Conservation (phyloP, 2,113 vertebrate genomes). For the Gnathonemus longibarbis region DNA sequence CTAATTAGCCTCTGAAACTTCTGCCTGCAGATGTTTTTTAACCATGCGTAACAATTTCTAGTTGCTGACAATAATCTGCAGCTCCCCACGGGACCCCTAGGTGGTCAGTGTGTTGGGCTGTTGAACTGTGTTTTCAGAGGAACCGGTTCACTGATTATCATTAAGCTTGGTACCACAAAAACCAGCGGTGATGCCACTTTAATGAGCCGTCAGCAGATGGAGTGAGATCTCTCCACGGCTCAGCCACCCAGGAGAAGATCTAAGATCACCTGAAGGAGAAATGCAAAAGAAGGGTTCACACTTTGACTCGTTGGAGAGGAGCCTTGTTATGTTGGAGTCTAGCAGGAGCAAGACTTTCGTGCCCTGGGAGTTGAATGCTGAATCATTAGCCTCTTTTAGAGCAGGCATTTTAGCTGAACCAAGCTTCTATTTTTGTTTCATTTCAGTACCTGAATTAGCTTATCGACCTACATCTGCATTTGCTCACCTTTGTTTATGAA, state of each 20-base stretch:
- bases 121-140: background rate
- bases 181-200: background rate
- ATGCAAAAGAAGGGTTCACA: background rate
- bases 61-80: background rate
- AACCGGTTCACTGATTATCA: background rate
- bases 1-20: background rate
- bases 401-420: background rate
- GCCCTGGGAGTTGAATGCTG: background rate
- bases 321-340: background rate
- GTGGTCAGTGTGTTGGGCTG: background rate
- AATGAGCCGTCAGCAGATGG: background rate
- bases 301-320: background rate
- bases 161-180: background rate
- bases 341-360: background rate
- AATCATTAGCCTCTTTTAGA: conserved; percentile 2
- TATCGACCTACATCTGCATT: background rate
- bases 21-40: background rate
- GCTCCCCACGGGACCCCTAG: too few species aligned
- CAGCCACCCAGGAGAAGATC: conserved; percentile 9
- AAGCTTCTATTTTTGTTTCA: background rate
- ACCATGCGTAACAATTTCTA: background rate
- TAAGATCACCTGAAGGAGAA: background rate
- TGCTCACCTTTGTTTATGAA: background rate
- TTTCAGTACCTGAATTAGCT: background rate
- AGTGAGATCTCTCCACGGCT: conserved; percentile 5